These are phyloP conservation scores for Dromas ardeola DNA, from an alignment of 2,113 vertebrate genomes.

Conservation along the genomic window DNA sequence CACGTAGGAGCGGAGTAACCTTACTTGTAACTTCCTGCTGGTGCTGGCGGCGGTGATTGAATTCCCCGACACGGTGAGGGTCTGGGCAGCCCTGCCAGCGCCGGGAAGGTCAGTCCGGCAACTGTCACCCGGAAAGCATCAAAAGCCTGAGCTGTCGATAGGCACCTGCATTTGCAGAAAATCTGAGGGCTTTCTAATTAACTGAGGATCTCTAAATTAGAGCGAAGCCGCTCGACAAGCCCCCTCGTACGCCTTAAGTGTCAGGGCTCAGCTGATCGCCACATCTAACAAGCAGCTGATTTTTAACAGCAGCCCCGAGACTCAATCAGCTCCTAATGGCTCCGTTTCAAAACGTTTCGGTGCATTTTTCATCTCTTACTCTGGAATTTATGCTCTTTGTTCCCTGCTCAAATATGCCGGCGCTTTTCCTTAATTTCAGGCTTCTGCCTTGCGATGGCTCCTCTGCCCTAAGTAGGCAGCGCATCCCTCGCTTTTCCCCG, in stretches of 20 bases:
- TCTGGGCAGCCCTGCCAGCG: constrained; percentile 67
- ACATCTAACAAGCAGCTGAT: constrained; percentile 77
- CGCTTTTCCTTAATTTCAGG: constrained; percentile 64
- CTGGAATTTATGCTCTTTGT: constrained; percentile 69
- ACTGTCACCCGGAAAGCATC: constrained; percentile 74
- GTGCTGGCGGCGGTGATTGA: constrained; percentile 48
- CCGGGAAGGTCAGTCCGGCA: constrained; percentile 67
- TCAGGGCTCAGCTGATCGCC: constrained; percentile 76
- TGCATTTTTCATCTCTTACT: constrained; percentile 63
- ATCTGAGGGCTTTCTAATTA: constrained; percentile 84
- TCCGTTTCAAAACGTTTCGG: constrained; percentile 54
- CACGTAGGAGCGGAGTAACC: constrained; percentile 58
- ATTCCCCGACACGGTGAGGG: constrained; percentile 60
- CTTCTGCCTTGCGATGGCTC: constrained; percentile 32
- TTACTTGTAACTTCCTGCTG: constrained; percentile 72
- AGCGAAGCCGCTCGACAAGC: constrained; percentile 69
- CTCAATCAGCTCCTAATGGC: constrained; percentile 73
- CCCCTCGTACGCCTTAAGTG: constrained; percentile 70
- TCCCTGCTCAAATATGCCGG: constrained; percentile 62
- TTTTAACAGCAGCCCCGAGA: constrained; percentile 71
- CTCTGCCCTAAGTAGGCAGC: constrained; percentile 33
- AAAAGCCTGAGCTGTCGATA: constrained; percentile 76
- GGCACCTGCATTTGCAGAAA: constrained; percentile 75
- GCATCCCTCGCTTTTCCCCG: constrained; percentile 13
- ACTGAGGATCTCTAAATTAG: constrained; percentile 79